Base-by-base conservation (phyloP, 2,797 vertebrate species). In the Podarcis siculus region DNA sequence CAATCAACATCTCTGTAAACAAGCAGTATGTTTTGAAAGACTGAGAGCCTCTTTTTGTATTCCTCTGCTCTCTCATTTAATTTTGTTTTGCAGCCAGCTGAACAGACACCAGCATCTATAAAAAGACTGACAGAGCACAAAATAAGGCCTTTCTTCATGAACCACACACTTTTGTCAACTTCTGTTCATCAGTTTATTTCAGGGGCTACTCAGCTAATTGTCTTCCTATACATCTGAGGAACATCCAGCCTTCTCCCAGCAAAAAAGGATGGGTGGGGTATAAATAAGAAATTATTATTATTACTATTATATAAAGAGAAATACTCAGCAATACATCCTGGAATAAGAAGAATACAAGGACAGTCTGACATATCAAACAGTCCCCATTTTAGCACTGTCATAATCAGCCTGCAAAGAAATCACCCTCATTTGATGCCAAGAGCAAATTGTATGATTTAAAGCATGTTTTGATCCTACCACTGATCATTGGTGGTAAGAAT, bases 401-500 rank as follows among this genome's bases (percentile, higher is more conserved):
- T 42, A 42, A 42, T 42, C 42, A 42, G 42, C 42, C 42, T 42
- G 42, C 42, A 42, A 42, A 42, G 42, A 42, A 42, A 42, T 42
- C 42, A 42, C 75, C 8, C 27, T 69, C 25, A 86, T 27, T 13
- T 37, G 27, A 21, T 76, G 32, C 78, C 88, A 88, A 72, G 30
- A 88, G 37, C 32, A 72, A 86, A 71, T 71, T 21, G 64, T 1
- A 10, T 86, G 79, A 86, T 82, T 89, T 89, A 78, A 15, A 42
- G 37, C 25, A 45, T 35, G 45, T 25, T 71, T 82, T 89, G 21
- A 69, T 30, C 23, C 35, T 30, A 8, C 37, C 82, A 82, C 77
- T 25, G 8, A 78, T 45, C 73, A 72, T 89, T 82, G 64, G 15
- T 77, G 42, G 71, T 82, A 35, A 71, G 42, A 82, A 61, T 27